These are phyloP conservation scores for Brachylomia viminalis DNA, from an alignment of 2,888 invertebrate genomes.

Conservation along the genomic window DNA sequence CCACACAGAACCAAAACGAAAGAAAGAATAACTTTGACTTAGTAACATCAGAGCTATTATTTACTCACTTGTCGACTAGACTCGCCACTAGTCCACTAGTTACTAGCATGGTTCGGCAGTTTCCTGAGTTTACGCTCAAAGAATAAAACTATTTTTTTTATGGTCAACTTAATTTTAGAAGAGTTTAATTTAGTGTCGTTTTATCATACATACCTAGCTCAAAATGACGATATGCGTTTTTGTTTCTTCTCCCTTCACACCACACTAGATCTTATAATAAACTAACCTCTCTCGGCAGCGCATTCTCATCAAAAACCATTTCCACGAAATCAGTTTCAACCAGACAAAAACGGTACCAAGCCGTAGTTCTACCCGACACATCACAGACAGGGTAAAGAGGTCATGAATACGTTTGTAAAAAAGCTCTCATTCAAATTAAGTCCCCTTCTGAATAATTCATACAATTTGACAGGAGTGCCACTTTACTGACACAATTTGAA, in stretches of 20 bases:
- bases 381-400: slow-evolving; percentile 52
- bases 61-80: slow-evolving; percentile 6
- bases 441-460: slow-evolving; percentile 66
- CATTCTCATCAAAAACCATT: background rate
- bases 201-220: background rate
- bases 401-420: slow-evolving; percentile 67
- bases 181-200: background rate
- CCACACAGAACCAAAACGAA: background rate
- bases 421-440: slow-evolving; percentile 71
- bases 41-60: slow-evolving; percentile 29
- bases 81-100: background rate
- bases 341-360: slow-evolving; percentile 3
- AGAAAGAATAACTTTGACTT: slow-evolving; percentile 41
- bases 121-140: background rate
- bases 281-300: background rate
- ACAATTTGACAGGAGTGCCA: slow-evolving; percentile 66
- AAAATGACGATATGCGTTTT: background rate
- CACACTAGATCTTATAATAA: background rate
- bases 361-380: slow-evolving; percentile 22
- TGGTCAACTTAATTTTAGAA: background rate
- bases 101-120: background rate
- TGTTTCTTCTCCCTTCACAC: background rate
- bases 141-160: background rate
- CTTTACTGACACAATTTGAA: slow-evolving; percentile 65
- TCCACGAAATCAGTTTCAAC: slow-evolving; percentile 27